These are phyloP conservation scores for Erebia aethiops DNA, from an alignment of 2,888 invertebrate genomes.

Conservation along the genomic window DNA sequence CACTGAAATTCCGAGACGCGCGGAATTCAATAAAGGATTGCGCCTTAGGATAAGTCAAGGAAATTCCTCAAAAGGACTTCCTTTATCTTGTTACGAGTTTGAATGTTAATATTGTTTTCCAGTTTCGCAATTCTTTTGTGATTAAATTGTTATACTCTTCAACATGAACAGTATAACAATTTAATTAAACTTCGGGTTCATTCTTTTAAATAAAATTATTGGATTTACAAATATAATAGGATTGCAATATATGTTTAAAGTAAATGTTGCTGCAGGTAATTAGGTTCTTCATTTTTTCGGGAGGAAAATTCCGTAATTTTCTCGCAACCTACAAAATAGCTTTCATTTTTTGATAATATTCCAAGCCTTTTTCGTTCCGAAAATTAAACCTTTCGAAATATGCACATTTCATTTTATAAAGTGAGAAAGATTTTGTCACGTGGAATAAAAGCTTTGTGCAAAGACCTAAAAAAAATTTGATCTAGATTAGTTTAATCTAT, in stretches of 20 bases:
- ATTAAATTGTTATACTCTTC: slow-evolving; percentile 13
- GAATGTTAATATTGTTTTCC: slow-evolving; percentile 8
- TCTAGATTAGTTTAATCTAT: too few species aligned
- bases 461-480: too few species aligned
- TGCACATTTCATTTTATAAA: not conserved
- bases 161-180: too few species aligned
- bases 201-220: slow-evolving; percentile 1
- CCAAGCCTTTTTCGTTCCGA: not conserved
- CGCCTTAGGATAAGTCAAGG: slow-evolving; percentile 37
- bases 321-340: not conserved
- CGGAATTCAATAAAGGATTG: slow-evolving; percentile 70
- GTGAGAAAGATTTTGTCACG: too few species aligned
- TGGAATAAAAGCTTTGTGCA: too few species aligned
- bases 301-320: not conserved
- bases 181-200: slow-evolving; percentile 5
- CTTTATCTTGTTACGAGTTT: slow-evolving; percentile 13
- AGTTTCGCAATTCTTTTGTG: slow-evolving; percentile 11
- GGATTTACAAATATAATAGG: not conserved
- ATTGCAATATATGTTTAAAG: slow-evolving; percentile 1
- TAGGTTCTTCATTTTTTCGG: not conserved
- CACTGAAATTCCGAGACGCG: slow-evolving; percentile 51
- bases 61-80: slow-evolving; percentile 35
- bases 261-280: not conserved
- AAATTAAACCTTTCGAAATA: not conserved
- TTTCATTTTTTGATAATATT: not conserved